A percentile compares a stretch with the other conserved stretches of the same genome.
phyloP scores from a whole-genome alignment of 2,113 vertebrate genomes.

The Suricata suricatta region DNA sequence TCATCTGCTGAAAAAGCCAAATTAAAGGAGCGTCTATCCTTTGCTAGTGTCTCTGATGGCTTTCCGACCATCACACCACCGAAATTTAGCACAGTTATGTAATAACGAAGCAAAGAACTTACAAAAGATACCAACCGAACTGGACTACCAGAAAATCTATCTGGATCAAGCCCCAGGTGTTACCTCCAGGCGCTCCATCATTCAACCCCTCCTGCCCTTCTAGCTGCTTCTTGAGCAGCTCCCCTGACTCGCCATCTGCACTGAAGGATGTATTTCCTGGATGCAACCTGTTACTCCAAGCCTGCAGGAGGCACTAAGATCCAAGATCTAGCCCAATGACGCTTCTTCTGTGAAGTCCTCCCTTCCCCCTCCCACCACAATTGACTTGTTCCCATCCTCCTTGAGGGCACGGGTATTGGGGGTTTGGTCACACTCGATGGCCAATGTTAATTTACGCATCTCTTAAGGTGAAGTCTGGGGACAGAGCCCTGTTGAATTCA shows the following conservation, averaged over 20 bases:
- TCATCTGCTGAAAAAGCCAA: not conserved
- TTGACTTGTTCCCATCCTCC: not conserved
- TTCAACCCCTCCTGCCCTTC: not conserved
- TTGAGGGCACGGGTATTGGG: not conserved
- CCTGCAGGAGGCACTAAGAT: not conserved
- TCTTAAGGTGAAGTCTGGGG: not conserved
- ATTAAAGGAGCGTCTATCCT: not conserved
- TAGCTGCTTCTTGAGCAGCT: not conserved
- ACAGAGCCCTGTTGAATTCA: not conserved
- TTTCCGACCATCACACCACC: not conserved
- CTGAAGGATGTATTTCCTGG: accelerated
- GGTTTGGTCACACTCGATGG: not conserved
- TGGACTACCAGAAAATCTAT: not conserved
- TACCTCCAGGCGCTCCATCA: not conserved
- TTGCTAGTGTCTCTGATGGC: not conserved
- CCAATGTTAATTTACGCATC: not conserved
- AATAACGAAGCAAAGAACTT: not conserved
- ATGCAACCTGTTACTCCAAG: not conserved
- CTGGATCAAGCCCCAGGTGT: not conserved
- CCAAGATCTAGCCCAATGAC: not conserved
- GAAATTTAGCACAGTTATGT: not conserved
- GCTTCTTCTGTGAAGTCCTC: not conserved
- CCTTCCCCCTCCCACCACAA: not conserved
- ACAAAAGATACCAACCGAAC: not conserved
- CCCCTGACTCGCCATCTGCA: accelerated